A percentile compares a stretch with the other conserved stretches of the same genome.
Evolutionary conservation across 2,888 invertebrate species (phyloP).

Genomic region (Eilema griseolum): DNA sequence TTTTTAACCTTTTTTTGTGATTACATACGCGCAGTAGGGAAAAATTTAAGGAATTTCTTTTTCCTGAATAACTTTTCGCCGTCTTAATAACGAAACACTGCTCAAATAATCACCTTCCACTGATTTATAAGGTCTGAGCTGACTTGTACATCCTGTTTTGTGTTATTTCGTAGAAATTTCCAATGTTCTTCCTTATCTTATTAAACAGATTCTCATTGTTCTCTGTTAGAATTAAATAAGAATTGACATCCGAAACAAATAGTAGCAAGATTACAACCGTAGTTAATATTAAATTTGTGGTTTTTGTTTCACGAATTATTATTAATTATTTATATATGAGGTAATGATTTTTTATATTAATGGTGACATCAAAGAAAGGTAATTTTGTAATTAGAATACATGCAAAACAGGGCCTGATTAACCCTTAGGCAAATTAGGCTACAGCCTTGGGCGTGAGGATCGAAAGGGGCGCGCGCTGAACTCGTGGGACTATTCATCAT

Average conservation of each 20-base stretch:
- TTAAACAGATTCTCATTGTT: constrained; percentile 23
- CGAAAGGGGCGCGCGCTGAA: too few species aligned
- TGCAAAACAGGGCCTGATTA: too few species aligned
- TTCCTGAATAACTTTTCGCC: too few species aligned
- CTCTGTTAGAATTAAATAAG: constrained; percentile 28
- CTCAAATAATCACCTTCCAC: too few species aligned
- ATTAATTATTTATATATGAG: not conserved
- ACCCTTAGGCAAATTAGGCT: too few species aligned
- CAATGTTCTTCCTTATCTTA: constrained; percentile 29
- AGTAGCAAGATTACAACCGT: constrained; percentile 12
- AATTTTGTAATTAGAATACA: not conserved
- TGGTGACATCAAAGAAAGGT: not conserved
- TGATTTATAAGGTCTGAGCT: not conserved
- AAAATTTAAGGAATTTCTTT: too few species aligned
- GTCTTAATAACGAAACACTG: too few species aligned
- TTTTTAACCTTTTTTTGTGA: too few species aligned
- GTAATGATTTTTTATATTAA: not conserved
- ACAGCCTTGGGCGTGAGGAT: too few species aligned
- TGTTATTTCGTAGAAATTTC: constrained; percentile 26
- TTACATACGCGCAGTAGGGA: too few species aligned
- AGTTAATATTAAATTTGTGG: constrained; percentile 17
- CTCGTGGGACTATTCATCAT: too few species aligned
- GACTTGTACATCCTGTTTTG: constrained; percentile 4
- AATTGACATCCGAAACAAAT: constrained; percentile 25
- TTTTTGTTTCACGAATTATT: not conserved